Conservation (phyloP, 2,888 invertebrate genomes). For the Anthoptus insignis region DNA sequence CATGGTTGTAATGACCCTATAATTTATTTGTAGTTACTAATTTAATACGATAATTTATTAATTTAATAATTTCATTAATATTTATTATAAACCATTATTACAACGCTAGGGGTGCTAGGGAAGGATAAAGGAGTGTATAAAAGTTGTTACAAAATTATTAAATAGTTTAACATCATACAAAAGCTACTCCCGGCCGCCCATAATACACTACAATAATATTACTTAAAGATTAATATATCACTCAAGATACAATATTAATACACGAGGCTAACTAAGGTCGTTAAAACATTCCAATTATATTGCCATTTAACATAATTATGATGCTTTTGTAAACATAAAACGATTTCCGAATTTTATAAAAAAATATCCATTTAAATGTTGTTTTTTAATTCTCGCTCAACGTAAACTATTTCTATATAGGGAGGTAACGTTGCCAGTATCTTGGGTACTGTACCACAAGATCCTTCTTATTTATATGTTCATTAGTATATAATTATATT, state of each 20-base stretch:
- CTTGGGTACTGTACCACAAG: no score
- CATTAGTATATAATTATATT: no score
- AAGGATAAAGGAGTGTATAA: constrained; percentile 86
- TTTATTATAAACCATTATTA: constrained; percentile 31
- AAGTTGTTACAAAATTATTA: constrained; percentile 84
- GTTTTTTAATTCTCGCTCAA: no score
- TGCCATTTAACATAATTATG: constrained; percentile 15
- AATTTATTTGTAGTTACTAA: background rate
- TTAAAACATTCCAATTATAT: background rate
- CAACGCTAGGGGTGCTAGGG: constrained; percentile 80
- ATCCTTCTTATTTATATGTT: no score
- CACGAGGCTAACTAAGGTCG: constrained; percentile 1
- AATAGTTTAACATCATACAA: constrained; percentile 85
- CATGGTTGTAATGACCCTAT: no score
- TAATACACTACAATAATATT: constrained; percentile 68
- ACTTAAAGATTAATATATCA: constrained; percentile 77
- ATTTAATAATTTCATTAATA: constrained; percentile 29
- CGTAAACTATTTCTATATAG: no score
- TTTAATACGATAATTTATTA: constrained; percentile 27
- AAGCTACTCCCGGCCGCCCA: constrained; percentile 80
- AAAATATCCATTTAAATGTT: constrained; percentile 14
- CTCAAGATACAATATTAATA: constrained; percentile 65
- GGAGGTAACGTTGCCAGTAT: no score
- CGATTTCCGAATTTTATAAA: no score
- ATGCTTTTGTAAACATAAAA: no score